phyloP scores from a whole-genome alignment of 2,797 vertebrate genomes.

The Cynodonichthys magdalenae region DNA sequence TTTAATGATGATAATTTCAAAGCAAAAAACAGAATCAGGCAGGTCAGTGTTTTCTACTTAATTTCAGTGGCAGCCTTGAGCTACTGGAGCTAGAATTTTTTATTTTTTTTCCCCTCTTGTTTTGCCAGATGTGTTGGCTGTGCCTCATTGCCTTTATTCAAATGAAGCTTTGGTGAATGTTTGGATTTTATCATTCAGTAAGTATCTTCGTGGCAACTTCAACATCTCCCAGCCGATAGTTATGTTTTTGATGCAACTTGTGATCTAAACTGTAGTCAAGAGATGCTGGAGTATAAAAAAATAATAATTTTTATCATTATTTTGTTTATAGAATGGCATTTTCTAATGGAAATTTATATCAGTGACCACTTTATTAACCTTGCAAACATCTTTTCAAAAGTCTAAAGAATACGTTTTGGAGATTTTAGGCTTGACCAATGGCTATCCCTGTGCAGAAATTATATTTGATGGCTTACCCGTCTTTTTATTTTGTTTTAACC shows the following conservation, averaged over 20 bases:
- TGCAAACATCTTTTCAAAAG: background rate
- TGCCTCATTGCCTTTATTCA: slow-evolving; percentile 39
- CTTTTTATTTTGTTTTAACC: background rate
- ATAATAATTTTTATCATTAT: too few species aligned
- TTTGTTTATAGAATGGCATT: background rate
- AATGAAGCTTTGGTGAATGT: slow-evolving; percentile 21
- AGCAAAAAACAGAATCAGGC: background rate
- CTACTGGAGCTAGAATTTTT: slow-evolving; percentile 2
- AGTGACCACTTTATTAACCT: background rate
- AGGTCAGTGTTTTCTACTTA: slow-evolving; percentile 10
- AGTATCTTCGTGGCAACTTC: slow-evolving; percentile 28
- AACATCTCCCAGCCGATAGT: slow-evolving; percentile 20
- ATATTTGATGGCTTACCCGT: slow-evolving; percentile 10
- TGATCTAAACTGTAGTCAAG: slow-evolving; percentile 8
- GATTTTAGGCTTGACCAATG: slow-evolving; percentile 12
- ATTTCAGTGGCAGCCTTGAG: slow-evolving; percentile 16
- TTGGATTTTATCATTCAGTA: slow-evolving; percentile 24
- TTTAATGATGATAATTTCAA: background rate
- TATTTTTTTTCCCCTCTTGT: slow-evolving; percentile 2
- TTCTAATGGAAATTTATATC: too few species aligned
- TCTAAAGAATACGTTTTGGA: slow-evolving; percentile 1
- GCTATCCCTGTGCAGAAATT: slow-evolving; percentile 9
- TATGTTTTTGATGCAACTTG: slow-evolving; percentile 14
- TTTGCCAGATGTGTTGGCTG: slow-evolving; percentile 39
- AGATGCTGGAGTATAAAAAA: background rate